phyloP scores from a whole-genome alignment of 2,888 invertebrate genomes.

The Hypomecis punctinalis region DNA sequence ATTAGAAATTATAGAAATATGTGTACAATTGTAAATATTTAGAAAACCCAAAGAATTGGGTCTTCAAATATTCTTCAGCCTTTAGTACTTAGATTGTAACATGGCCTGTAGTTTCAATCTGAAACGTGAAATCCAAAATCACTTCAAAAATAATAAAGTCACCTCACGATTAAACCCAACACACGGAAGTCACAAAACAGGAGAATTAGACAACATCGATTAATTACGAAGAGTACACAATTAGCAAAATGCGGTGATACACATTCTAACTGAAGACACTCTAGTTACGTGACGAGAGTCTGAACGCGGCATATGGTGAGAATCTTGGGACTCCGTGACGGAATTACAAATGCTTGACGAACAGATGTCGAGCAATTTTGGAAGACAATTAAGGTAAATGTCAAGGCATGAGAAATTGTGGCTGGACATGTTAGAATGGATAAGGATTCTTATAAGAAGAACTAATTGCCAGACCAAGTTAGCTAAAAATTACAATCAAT shows the following conservation, averaged over 20 bases:
- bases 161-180: constrained; percentile 33
- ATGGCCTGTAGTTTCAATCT: background rate
- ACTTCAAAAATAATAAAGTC: constrained; percentile 11
- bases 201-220: constrained; percentile 58
- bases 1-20: background rate
- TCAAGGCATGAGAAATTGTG: constrained; percentile 1
- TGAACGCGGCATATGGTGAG: constrained; percentile 54
- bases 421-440: constrained; percentile 3
- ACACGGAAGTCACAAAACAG: constrained; percentile 38
- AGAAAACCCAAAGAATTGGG: no score
- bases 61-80: background rate
- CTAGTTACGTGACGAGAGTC: constrained; percentile 68
- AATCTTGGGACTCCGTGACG: constrained; percentile 58
- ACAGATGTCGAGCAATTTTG: constrained; percentile 25
- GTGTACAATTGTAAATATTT: no score
- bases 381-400: constrained; percentile 10
- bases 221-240: constrained; percentile 69
- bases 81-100: background rate
- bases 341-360: constrained; percentile 43
- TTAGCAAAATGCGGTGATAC: constrained; percentile 66
- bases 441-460: background rate
- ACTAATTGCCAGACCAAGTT: background rate
- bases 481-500: background rate
- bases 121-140: background rate
- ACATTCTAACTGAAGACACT: constrained; percentile 56